Base-by-base conservation (phyloP, 2,888 invertebrate species). In the Lepeophtheirus nordmannii region DNA sequence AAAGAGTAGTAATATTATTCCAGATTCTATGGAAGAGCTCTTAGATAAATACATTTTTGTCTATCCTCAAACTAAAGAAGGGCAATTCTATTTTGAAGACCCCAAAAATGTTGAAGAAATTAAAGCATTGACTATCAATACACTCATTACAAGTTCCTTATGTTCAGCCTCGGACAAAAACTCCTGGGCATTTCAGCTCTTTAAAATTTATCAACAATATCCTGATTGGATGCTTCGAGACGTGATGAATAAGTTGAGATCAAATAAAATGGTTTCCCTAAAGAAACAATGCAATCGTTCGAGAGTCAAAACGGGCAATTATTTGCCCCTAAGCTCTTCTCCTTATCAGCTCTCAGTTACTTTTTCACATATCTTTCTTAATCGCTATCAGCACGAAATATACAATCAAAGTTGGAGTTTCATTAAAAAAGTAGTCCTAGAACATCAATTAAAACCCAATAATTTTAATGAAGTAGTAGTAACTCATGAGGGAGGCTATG, bases 141-240 rank as follows among this genome's bases (percentile, higher is more conserved):
- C 60, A 17, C 22, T 61, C 1, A 58, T 66, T 40, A 23, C 37
- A 7, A 83, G 85, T 69, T 82, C 83, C 0, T 76, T 86, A 71
- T 81, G 81, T 67, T 80, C 80, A 71, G 75, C 77, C 57, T 77
- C 80, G 67, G 83, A 85, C 70, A 82, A 83, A 71, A 79, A 80
- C 0, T 80, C 81, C 0, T 82, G 82, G 74, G 80, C 82, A 0
- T 80, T 82, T 70, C 84, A 85, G 69, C 76, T 87, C 68, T 85
- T 83, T 71, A 81, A 82, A 71, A 80, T 86, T 17, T 86, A 86
- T 72, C 83, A 84, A 70, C 82, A 82, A 69, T 88, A 83, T 74
- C 81, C 84, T 0, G 86, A 87, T 69, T 76, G 77, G 37, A 72
- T 83, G 8, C 74, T 88, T 7, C 76, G 81, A 63, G 76, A 77